A percentile compares a stretch with the other conserved stretches of the same genome.
phyloP scores from a whole-genome alignment of 2,113 vertebrate species.

The Pagrus major region DNA sequence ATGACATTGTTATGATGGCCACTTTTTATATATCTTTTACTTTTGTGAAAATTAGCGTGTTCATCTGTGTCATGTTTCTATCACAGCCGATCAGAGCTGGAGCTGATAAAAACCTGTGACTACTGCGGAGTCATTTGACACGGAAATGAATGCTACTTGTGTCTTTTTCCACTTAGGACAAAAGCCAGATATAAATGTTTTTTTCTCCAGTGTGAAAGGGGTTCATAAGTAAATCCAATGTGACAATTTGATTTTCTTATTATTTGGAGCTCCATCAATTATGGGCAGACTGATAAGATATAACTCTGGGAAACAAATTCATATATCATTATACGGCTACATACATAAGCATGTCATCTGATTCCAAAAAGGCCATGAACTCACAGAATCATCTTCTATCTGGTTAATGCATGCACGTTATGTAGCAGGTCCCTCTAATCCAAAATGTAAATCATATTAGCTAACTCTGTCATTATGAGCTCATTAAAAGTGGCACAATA shows the following conservation, averaged over 20 bases:
- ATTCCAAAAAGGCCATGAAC: background rate
- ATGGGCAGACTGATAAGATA: background rate
- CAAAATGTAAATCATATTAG: background rate
- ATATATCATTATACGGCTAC: background rate
- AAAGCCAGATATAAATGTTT: too few relatives aligned
- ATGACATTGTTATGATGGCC: too few relatives aligned
- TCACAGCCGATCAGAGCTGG: too few relatives aligned
- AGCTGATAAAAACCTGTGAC: too few relatives aligned
- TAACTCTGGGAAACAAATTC: background rate
- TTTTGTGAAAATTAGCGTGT: too few relatives aligned
- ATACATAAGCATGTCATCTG: background rate
- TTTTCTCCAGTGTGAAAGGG: too few relatives aligned
- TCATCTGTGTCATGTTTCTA: too few relatives aligned
- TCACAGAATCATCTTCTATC: constrained; percentile 3
- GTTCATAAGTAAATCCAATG: background rate
- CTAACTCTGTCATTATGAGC: constrained; percentile 3
- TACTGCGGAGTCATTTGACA: too few relatives aligned
- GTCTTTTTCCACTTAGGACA: too few relatives aligned
- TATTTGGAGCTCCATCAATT: background rate
- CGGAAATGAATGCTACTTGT: too few relatives aligned
- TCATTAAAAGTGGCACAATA: constrained; percentile 7
- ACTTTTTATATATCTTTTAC: too few relatives aligned
- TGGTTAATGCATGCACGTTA: background rate
- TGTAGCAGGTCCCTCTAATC: constrained; percentile 15
- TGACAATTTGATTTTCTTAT: background rate